Evolutionary conservation across 1,140 invertebrate species (phyloP).

Genomic region (Cataglyphis hispanica): DNA sequence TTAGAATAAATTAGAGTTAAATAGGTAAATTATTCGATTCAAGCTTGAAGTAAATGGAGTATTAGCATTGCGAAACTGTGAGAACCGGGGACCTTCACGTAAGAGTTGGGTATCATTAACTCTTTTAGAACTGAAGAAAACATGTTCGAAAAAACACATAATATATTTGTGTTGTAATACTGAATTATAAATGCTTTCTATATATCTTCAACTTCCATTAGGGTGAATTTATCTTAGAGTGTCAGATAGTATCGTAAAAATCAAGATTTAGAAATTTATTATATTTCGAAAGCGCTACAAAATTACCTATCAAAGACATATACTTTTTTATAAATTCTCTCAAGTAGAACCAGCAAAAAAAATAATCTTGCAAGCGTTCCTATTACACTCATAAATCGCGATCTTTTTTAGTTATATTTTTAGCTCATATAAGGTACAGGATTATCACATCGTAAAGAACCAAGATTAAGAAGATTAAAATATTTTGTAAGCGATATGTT

Average conservation of each 20-base stretch:
- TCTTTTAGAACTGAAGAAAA: slow-evolving; percentile 20
- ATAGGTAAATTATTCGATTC: not conserved
- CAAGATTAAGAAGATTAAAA: not conserved
- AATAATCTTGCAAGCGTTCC: not conserved
- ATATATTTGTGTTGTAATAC: slow-evolving; percentile 1
- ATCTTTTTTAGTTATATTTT: not conserved
- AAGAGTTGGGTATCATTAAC: slow-evolving; percentile 12
- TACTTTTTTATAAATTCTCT: slow-evolving; percentile 6
- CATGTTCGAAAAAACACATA: not conserved
- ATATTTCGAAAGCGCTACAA: slow-evolving; percentile 24
- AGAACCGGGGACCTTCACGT: not conserved
- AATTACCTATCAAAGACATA: not conserved
- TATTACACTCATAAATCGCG: not conserved
- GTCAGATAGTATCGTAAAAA: not conserved
- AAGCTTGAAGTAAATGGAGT: not conserved
- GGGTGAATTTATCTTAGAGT: no score
- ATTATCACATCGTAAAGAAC: not conserved
- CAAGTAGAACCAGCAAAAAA: not conserved
- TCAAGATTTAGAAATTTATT: slow-evolving; percentile 18
- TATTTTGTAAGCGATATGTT: not conserved
- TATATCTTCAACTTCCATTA: slow-evolving; percentile 9
- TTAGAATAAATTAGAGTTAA: not conserved
- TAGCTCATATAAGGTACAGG: not conserved
- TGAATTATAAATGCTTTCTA: slow-evolving; percentile 28
- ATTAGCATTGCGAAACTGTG: not conserved